Evolutionary conservation across 2,888 invertebrate species (phyloP), one percentile per base, ranked within the genome.

Genomic region (Gastrophysa polygoni): DNA sequence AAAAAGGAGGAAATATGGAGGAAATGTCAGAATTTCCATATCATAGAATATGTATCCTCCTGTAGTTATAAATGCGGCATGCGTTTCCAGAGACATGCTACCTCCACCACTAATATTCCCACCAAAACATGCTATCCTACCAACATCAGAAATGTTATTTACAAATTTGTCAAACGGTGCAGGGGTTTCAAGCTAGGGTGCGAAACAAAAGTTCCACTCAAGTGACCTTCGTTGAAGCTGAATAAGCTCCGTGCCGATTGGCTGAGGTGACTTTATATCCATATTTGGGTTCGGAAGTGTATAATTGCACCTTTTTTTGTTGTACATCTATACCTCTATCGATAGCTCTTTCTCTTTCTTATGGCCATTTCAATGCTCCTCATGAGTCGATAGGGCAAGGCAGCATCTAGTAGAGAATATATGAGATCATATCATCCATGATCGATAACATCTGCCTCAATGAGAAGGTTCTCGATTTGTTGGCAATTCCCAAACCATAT

Each of bases 181-280:
- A 61, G 64, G 51, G 49, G 64, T 68, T 59, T 51, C 16, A 60
- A 68, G 66, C 67, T 48, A 60, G 24, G 28, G 66, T 62, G 65
- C 64, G 63, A 59, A 61, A 67, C 51, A 64, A 59, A 56, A 34
- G 55, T 50, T n/a, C 44, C 46, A 59, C 66, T 67, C 70, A 68
- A 67, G 71, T 70, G 70, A 73, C 68, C 58, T 5, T 57, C 43
- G 57, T 63, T 54, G 66, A 71, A 70, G 71, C 73, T 47, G 64
- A 70, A 67, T 67, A 76, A 76, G 74, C 77, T 64, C 75, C 73
- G 57, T 38, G 10, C 8, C 38, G 21, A n/a, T 52, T 52, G n/a
- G 43, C 11, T n/a, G 20, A 52, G 52, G 52, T 16, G 10, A 21
- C 17, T 21, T 7, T 3, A 17, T 3, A 11, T 29, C 1, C 10